Base-by-base conservation (phyloP, 2,888 invertebrate genomes). In the Melanophora roralis region DNA sequence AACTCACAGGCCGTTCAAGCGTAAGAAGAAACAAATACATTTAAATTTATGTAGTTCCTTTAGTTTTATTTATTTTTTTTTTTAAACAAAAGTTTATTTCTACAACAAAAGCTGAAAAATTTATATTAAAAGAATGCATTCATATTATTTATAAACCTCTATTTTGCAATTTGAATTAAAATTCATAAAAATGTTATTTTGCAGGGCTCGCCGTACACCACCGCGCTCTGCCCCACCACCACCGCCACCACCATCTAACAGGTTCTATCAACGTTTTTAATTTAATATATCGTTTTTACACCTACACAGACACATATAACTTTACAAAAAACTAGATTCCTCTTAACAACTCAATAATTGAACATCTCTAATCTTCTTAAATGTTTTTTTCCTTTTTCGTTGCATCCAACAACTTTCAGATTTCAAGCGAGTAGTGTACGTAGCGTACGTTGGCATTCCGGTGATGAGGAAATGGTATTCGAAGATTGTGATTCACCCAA, bases 181-280 rank as follows among this genome's bases (percentile, higher is more conserved):
- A 14, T 7, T 45, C 6, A 1, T n/a, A n/a, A 51, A 14, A 14
- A 2, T 34, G 0, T 57, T n/a, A 49, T 1, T 71, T 84, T 85
- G 23, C 59, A 89, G 89, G 73, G 88, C 88, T 6, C 87, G 89
- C 74, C 86, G 87, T 57, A 89, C 88, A 78, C 89, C 89, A 79
- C 89, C 89, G 43, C 86, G 88, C 68, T 83, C 86, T 43, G 89
- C 89, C 21, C 89, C 88, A 32, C 88, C 89, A 65, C 89, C 89
- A 65, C 87, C 88, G 51, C 89, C 89, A 9, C 87, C 88, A n/a
- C 84, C 86, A 83, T 84, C 85, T 84, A 89, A 87, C 87, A 89
- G 88, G 89, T 89, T 88, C 85, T 86, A 85, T 84, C 85, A 85
- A 87, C 88, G 87, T 85, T 88, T 86, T 86, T 88, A 85, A 77